phyloP scores from a whole-genome alignment of 2,888 invertebrate genomes.

The Eristalis pertinax region DNA sequence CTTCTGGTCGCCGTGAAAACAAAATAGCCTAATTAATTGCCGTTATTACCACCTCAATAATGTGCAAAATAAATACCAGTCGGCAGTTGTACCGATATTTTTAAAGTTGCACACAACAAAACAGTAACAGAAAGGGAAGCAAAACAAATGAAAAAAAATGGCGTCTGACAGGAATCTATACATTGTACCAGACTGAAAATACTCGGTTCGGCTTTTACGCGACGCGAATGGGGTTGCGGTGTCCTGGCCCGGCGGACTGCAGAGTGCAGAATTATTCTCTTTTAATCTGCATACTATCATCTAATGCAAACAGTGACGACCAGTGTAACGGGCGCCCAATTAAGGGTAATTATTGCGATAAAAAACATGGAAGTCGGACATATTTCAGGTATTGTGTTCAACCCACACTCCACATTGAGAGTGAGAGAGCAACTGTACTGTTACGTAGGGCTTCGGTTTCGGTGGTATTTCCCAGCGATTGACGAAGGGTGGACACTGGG shows the following conservation, averaged over 20 bases:
- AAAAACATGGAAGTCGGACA: conserved; percentile 68
- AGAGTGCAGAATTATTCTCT: conserved; percentile 25
- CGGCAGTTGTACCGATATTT: neutral
- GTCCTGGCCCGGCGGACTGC: neutral
- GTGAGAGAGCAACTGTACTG: neutral
- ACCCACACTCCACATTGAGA: conserved; percentile 30
- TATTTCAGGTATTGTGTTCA: conserved; percentile 53
- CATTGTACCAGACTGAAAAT: neutral
- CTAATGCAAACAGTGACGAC: conserved; percentile 56
- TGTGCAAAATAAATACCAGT: conserved; percentile 44
- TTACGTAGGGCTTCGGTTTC: conserved; percentile 28
- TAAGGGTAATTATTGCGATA: conserved; percentile 69
- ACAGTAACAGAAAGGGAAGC: neutral
- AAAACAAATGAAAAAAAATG: neutral
- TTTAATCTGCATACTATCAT: conserved; percentile 59
- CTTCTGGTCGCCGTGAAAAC: neutral
- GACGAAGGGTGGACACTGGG: neutral
- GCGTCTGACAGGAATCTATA: conserved; percentile 2
- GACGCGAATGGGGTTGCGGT: neutral
- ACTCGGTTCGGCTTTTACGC: neutral
- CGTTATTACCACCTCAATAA: conserved; percentile 56
- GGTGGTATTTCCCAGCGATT: neutral
- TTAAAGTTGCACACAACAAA: neutral
- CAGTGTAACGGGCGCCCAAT: conserved; percentile 51
- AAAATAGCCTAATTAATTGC: conserved; percentile 45